Conservation (phyloP, 2,113 vertebrate genomes). For the Xerus inauris region DNA sequence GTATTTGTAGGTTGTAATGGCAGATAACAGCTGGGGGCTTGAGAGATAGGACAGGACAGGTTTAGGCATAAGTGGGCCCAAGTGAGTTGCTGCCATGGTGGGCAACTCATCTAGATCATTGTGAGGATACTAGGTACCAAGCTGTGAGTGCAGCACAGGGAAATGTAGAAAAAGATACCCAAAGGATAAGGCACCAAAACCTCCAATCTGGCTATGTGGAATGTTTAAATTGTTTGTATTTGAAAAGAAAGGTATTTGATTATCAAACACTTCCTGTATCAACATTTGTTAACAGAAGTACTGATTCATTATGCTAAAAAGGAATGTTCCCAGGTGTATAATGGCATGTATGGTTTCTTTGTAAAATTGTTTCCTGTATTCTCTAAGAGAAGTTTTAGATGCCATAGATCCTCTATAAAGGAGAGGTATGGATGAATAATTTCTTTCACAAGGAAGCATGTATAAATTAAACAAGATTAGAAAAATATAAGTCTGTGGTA, state of each 20-base stretch:
- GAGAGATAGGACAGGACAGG: conserved; percentile 69
- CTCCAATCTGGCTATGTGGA: background rate
- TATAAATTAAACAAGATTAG: background rate
- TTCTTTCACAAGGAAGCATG: background rate
- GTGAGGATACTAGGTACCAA: conserved; percentile 12
- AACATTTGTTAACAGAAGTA: background rate
- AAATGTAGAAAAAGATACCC: background rate
- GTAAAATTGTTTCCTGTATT: background rate
- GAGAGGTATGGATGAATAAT: background rate
- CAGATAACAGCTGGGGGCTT: conserved; percentile 75
- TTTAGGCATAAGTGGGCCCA: conserved; percentile 53
- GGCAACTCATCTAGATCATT: conserved; percentile 61
- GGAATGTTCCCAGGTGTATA: background rate
- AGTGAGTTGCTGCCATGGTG: conserved; percentile 67
- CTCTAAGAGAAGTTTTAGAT: conserved; percentile 6
- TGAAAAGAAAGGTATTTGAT: background rate
- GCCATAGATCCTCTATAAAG: background rate
- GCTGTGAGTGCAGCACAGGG: background rate
- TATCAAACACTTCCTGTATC: background rate
- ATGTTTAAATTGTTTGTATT: background rate
- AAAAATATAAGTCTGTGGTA: conserved; percentile 11
- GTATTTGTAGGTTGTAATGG: conserved; percentile 62
- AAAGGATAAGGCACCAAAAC: background rate
- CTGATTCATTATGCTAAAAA: background rate
- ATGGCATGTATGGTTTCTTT: background rate